Evolutionary conservation across 2,113 vertebrate species (phyloP).

Genomic region (Chamaea fasciata): DNA sequence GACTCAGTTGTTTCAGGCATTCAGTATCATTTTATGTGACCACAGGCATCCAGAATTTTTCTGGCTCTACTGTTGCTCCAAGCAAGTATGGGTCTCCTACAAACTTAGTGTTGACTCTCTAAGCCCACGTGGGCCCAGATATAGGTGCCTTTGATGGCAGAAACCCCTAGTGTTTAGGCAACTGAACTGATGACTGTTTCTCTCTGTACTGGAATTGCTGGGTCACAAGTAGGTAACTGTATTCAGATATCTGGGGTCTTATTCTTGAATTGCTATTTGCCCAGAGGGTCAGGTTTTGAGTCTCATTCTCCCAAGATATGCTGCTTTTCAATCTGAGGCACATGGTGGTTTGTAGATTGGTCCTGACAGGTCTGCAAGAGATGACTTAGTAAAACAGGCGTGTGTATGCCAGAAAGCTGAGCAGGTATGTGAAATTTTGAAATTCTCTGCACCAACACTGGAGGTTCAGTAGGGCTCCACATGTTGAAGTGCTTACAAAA

Average conservation of each 20-base stretch:
- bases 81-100: neutral
- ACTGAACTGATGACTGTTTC: neutral
- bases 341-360: neutral
- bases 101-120: neutral
- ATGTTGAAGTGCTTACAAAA: neutral
- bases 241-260: neutral
- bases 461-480: neutral
- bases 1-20: neutral
- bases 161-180: neutral
- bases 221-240: neutral
- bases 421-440: neutral
- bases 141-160: neutral
- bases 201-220: neutral
- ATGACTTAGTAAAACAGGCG: neutral
- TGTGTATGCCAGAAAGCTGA: neutral
- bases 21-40: neutral
- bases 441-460: neutral
- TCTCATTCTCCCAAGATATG: neutral
- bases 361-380: neutral
- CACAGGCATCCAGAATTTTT: neutral
- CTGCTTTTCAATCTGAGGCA: neutral
- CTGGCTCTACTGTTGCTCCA: neutral
- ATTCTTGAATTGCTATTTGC: neutral
- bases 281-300: neutral
- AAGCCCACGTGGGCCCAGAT: neutral